These are phyloP conservation scores for Sciurus vulgaris DNA, from an alignment of 2,797 vertebrate genomes.

Conservation along the genomic window DNA sequence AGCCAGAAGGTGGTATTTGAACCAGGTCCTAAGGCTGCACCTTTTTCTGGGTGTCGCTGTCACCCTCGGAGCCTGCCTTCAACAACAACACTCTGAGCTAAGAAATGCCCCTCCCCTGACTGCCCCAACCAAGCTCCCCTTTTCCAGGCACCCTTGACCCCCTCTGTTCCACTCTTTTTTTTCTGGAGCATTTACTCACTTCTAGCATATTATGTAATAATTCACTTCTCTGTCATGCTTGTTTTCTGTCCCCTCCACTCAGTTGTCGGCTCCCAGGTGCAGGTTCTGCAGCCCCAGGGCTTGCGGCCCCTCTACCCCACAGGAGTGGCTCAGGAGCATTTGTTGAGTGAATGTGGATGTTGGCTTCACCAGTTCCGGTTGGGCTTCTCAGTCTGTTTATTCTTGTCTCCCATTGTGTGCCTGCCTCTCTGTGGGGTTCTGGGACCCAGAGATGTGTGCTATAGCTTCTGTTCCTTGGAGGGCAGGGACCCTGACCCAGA, in stretches of 20 bases:
- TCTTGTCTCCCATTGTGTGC: not conserved
- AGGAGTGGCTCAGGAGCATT: not conserved
- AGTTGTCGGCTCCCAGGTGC: not conserved
- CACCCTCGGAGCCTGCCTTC: not conserved
- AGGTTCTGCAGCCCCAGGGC: not conserved
- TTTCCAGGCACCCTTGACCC: not conserved
- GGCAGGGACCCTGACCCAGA: not conserved
- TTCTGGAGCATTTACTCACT: not conserved
- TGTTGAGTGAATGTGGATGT: not conserved
- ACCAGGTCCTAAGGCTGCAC: not conserved
- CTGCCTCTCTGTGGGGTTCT: not conserved
- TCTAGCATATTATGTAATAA: not conserved
- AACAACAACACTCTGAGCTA: not conserved
- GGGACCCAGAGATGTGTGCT: not conserved
- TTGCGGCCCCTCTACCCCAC: not conserved
- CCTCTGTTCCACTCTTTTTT: not conserved
- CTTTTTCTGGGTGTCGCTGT: not conserved
- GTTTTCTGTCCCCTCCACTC: not conserved
- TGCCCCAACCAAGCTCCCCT: not conserved
- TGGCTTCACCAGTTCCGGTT: not conserved
- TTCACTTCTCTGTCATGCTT: not conserved
- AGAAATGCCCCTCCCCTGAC: not conserved
- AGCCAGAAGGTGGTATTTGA: conserved; percentile 36
- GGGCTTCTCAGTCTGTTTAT: not conserved
- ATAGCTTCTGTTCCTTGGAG: not conserved